Evolutionary conservation across 2,888 invertebrate genomes (phyloP).

Genomic region (Cheilosia scutellata): DNA sequence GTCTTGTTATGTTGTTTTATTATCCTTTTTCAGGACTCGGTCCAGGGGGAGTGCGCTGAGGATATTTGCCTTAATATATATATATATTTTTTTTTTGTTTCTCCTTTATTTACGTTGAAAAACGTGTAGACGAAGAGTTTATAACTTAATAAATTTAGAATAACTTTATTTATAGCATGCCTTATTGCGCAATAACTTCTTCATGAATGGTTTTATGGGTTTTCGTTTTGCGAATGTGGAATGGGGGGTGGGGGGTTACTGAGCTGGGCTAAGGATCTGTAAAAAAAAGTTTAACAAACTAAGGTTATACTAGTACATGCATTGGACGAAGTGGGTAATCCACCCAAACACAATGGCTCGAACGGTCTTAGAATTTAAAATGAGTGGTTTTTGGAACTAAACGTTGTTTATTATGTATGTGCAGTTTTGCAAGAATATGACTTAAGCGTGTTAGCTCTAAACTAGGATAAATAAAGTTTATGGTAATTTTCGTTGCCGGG

Average conservation of each 20-base stretch:
- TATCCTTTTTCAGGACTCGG: conserved; percentile 33
- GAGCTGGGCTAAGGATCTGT: conserved; percentile 1
- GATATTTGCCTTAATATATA: conserved; percentile 1
- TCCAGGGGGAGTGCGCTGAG: not conserved
- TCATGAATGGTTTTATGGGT: conserved; percentile 69
- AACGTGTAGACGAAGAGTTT: conserved; percentile 57
- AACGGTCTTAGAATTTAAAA: conserved; percentile 41
- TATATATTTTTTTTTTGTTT: conserved; percentile 11
- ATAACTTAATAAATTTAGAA: conserved; percentile 75
- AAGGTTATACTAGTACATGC: conserved; percentile 9
- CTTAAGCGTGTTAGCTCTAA: conserved; percentile 20
- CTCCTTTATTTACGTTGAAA: conserved; percentile 32
- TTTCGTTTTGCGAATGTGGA: conserved; percentile 37
- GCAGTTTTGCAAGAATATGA: not conserved
- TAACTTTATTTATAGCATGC: conserved; percentile 75
- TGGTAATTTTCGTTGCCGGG: conserved; percentile 23
- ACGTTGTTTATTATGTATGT: not conserved
- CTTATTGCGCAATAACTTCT: conserved; percentile 73
- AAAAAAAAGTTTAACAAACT: conserved; percentile 38
- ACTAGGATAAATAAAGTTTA: conserved; percentile 19
- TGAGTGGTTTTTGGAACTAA: conserved; percentile 28
- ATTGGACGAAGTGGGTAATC: conserved; percentile 13
- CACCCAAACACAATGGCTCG: conserved; percentile 13
- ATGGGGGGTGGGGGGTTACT: not conserved
- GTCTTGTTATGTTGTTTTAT: conserved; percentile 72